Evolutionary conservation across 2,797 vertebrate genomes (phyloP).

Genomic region (Microctenopoma lineatum): DNA sequence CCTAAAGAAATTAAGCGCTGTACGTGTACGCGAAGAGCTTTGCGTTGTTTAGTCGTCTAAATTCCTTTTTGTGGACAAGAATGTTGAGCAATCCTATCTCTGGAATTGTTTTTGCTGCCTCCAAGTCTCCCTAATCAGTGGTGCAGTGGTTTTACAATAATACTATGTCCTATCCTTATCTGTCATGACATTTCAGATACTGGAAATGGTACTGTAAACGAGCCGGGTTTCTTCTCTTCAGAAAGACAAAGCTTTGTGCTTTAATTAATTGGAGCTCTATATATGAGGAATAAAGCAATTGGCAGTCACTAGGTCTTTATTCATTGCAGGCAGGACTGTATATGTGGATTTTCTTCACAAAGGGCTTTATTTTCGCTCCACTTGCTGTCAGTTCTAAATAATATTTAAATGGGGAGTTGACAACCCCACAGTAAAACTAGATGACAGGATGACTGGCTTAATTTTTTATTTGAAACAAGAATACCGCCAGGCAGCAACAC

Average conservation of each 20-base stretch:
- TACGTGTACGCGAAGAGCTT: slow-evolving; percentile 56
- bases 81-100: slow-evolving; percentile 71
- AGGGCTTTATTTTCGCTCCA: slow-evolving; percentile 52
- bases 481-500: slow-evolving; percentile 13
- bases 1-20: slow-evolving; percentile 53
- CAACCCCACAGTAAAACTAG: slow-evolving; percentile 24
- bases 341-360: slow-evolving; percentile 64
- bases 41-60: slow-evolving; percentile 62
- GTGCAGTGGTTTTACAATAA: slow-evolving; percentile 58
- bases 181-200: slow-evolving; percentile 71
- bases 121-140: slow-evolving; percentile 63
- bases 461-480: slow-evolving; percentile 38
- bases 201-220: slow-evolving; percentile 70
- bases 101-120: slow-evolving; percentile 70
- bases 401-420: slow-evolving; percentile 55
- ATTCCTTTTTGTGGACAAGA: slow-evolving; percentile 70
- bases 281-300: slow-evolving; percentile 68
- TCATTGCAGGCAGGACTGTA: slow-evolving; percentile 32
- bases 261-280: slow-evolving; percentile 81
- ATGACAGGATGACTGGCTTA: slow-evolving; percentile 47
- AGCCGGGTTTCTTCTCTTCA: slow-evolving; percentile 60
- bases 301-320: slow-evolving; percentile 64
- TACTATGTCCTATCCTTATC: slow-evolving; percentile 61
- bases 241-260: slow-evolving; percentile 68
- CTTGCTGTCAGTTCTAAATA: slow-evolving; percentile 54